phyloP scores from a whole-genome alignment of 2,888 invertebrate genomes.

The Mylabris sibirica region DNA sequence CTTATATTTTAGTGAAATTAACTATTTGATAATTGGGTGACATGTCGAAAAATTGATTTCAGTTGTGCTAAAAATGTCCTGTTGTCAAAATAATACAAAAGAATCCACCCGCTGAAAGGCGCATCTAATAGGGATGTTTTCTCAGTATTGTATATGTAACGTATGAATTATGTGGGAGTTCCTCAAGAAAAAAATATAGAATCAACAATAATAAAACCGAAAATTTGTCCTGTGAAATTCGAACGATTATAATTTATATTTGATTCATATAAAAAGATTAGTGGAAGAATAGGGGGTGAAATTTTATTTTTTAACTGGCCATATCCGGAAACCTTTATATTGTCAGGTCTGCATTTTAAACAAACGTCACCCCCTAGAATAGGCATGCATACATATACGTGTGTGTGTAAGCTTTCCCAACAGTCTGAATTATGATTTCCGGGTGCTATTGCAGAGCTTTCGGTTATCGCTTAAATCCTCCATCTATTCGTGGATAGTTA shows the following conservation, averaged over 20 bases:
- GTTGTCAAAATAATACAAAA: conserved; percentile 13
- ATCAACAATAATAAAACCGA: conserved; percentile 39
- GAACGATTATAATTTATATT: not conserved
- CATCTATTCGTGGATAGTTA: not conserved
- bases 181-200: conserved; percentile 22
- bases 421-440: conserved; percentile 8
- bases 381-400: not conserved
- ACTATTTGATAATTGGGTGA: conserved; percentile 3
- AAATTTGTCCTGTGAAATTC: conserved; percentile 24
- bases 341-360: not conserved
- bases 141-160: not conserved
- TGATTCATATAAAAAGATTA: conserved; percentile 1
- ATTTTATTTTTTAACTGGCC: not conserved
- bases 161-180: conserved; percentile 36
- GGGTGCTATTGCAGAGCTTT: not conserved
- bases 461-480: not conserved
- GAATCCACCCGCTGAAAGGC: not conserved
- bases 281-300: not conserved
- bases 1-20: not conserved
- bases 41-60: not conserved
- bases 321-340: not conserved
- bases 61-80: conserved; percentile 7
- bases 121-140: conserved; percentile 7
- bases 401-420: not conserved
- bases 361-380: not conserved